These are phyloP conservation scores for Dissostichus mawsoni DNA, from an alignment of 2,113 vertebrate genomes.

Conservation along the genomic window DNA sequence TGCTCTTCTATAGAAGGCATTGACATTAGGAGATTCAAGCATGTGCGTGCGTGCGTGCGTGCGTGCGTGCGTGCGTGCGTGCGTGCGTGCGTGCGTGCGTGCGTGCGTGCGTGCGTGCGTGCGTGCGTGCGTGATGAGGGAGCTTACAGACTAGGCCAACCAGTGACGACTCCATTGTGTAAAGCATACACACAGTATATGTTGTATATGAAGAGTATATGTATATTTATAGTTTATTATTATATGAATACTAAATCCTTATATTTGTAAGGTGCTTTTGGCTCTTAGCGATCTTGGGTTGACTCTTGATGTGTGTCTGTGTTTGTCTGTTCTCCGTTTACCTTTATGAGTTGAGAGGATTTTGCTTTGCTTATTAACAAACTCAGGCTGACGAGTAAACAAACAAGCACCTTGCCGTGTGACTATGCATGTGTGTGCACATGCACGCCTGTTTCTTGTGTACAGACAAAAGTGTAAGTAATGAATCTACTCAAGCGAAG, in stretches of 20 bases:
- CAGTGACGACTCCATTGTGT: not conserved
- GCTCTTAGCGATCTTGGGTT: not conserved
- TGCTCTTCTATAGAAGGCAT: not conserved
- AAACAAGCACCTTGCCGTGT: conserved; percentile 15
- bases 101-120: not conserved
- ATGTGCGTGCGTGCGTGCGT: not conserved
- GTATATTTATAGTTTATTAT: no score
- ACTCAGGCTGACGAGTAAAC: conserved; percentile 49
- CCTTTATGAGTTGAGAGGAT: conserved; percentile 9
- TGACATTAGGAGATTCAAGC: not conserved
- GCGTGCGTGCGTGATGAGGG: not conserved
- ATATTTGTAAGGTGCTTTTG: not conserved
- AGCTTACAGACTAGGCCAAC: not conserved
- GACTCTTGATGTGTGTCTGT: not conserved
- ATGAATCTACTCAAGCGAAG: conserved; percentile 65
- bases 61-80: not conserved
- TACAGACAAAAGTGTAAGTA: conserved; percentile 52
- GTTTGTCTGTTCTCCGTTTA: conserved; percentile 22
- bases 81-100: not conserved
- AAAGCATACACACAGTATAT: not conserved
- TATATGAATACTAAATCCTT: no score
- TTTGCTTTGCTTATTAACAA: conserved; percentile 31
- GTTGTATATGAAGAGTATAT: not conserved
- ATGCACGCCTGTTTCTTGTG: conserved; percentile 22
- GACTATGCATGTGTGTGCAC: not conserved